Evolutionary conservation across 1,140 invertebrate genomes (phyloP).

Genomic region (Drosophila pachea): DNA sequence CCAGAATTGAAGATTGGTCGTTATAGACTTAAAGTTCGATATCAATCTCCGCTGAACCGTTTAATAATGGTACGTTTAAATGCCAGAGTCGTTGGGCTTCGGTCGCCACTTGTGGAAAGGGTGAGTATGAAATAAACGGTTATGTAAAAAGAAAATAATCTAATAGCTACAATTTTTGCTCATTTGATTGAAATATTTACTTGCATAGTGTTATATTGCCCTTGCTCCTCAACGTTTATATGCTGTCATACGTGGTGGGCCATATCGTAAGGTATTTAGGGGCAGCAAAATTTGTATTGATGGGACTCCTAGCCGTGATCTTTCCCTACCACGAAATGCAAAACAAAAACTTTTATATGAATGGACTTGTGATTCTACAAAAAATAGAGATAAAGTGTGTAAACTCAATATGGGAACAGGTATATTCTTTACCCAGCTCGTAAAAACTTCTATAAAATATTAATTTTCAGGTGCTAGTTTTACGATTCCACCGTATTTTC

Average conservation of each 20-base stretch:
- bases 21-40: constrained; percentile 28
- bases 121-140: constrained; percentile 11
- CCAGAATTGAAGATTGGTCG: constrained; percentile 38
- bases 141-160: background rate
- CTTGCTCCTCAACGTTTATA: constrained; percentile 43
- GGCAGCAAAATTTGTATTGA: constrained; percentile 22
- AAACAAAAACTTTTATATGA: constrained; percentile 17
- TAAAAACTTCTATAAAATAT: background rate
- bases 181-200: background rate
- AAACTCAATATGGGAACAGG: constrained; percentile 36
- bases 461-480: constrained; percentile 20
- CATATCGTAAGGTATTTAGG: constrained; percentile 31
- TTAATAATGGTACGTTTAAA: constrained; percentile 42
- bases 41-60: constrained; percentile 33
- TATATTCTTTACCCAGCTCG: too few relatives aligned
- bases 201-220: constrained; percentile 35
- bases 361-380: constrained; percentile 23
- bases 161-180: too few relatives aligned
- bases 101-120: constrained; percentile 33
- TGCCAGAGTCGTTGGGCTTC: constrained; percentile 39
- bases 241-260: constrained; percentile 40
- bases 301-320: constrained; percentile 29
- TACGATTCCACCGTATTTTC: constrained; percentile 35
- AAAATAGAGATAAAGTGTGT: constrained; percentile 12
- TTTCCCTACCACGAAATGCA: constrained; percentile 20